A percentile compares a stretch with the other conserved stretches of the same genome.
Conservation (phyloP, 1,140 invertebrate species). For the Magallana gigas region DNA sequence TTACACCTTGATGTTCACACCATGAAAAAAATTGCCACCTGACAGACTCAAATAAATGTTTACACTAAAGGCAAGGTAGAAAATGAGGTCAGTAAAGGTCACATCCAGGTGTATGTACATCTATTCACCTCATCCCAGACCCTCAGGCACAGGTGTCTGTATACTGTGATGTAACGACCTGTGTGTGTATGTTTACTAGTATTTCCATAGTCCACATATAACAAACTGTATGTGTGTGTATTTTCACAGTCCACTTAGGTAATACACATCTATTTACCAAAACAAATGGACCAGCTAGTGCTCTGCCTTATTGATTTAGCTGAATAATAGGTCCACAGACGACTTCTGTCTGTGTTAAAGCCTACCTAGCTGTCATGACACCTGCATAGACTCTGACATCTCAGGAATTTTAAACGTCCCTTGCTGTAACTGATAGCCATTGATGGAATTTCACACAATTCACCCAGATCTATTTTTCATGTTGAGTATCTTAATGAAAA, state of each 20-base stretch:
- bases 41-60: not conserved
- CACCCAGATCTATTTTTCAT: not conserved
- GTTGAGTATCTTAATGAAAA: no score
- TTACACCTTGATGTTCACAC: conserved; percentile 15
- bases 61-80: not conserved
- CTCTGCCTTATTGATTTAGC: no score
- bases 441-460: conserved; percentile 11
- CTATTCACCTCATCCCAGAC: not conserved
- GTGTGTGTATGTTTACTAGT: not conserved
- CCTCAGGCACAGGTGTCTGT: not conserved
- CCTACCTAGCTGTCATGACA: not conserved
- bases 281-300: not conserved
- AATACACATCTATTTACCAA: conserved; percentile 16
- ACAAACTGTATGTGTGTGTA: not conserved
- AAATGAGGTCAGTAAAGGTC: not conserved
- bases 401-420: conserved; percentile 6
- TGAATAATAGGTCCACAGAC: no score
- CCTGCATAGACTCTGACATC: not conserved
- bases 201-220: no score
- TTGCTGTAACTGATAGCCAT: conserved; percentile 5
- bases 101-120: not conserved
- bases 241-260: conserved; percentile 6
- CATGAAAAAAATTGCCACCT: not conserved
- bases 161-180: not conserved
- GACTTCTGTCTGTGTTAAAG: no score